Evolutionary conservation across 2,797 vertebrate genomes (phyloP), one percentile per base, ranked within the genome.

Genomic region (Chrosomus eos): DNA sequence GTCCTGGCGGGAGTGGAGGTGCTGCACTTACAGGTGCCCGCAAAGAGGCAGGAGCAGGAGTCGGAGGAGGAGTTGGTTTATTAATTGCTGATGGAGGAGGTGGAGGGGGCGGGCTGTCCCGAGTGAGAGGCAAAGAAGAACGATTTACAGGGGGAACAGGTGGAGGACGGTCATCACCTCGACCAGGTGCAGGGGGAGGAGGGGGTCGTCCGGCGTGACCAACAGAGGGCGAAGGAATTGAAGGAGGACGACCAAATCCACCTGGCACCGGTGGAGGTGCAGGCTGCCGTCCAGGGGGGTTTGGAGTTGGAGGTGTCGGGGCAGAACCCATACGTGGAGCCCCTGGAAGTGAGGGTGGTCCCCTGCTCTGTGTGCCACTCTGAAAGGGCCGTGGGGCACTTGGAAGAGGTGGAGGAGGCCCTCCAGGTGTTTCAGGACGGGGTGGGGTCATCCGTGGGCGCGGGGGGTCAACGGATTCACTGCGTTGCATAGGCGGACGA

Each of bases 331-430:
- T 90, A 9, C 95, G 90, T 83, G 86, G 92, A 18, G 86, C 88
- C 4, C 86, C 91, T 0, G 95, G 95, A 36, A 95, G 93, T 0
- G 96, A 93, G 0, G 93, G 94, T 10, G 94, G 89, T 0, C 94
- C 96, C 9, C 96, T 94, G 60, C 90, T 95, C 43, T 96, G 95
- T 58, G 91, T 89, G 84, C 87, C 91, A 77, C 92, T 91, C 58
- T 94, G 94, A 68, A 89, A 33, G 13, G 97, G 97, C 33, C 97
- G 94, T 0, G 97, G 97, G 0, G 97, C 97, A 84, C 91, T 98
- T 80, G 97, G 97, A 21, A 98, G 92, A 0, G 97, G 96, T 1
- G 97, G 97, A 23, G 97, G 97, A 0, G 94, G 94, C 0, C 92
- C 91, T 45, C 90, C 93, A 0, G 96, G 94, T 14, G 94, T 94